Conservation (phyloP, 2,888 invertebrate species). For the Ophion slaviceki region DNA sequence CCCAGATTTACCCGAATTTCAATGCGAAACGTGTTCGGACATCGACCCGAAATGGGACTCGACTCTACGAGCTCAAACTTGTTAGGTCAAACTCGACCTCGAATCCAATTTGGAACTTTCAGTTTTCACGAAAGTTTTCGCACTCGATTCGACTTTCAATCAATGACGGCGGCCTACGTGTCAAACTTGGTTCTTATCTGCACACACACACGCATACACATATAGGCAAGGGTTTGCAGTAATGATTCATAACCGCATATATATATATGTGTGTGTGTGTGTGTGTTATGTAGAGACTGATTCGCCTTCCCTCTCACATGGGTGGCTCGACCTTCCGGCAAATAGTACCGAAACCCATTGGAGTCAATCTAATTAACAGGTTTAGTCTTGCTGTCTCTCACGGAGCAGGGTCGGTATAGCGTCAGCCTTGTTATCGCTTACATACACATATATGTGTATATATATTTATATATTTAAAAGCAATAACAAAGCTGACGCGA, state of each 20-base stretch:
- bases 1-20: background rate
- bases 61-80: background rate
- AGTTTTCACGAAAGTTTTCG: background rate
- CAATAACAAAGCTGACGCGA: constrained; percentile 2
- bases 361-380: constrained; percentile 64
- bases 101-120: background rate
- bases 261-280: background rate
- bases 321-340: constrained; percentile 39
- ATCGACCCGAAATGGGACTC: background rate
- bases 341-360: constrained; percentile 62
- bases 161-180: background rate
- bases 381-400: constrained; percentile 38
- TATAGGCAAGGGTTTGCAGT: background rate
- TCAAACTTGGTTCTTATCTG: background rate
- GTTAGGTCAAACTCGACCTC: background rate
- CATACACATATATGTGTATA: background rate
- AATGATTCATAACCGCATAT: background rate
- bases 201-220: background rate
- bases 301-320: background rate
- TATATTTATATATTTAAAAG: background rate
- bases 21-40: background rate
- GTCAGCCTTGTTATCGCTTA: constrained; percentile 34
- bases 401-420: constrained; percentile 32
- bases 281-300: background rate
- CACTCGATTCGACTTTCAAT: background rate